A percentile compares a stretch with the other conserved stretches of the same genome.
Evolutionary conservation across 2,797 vertebrate genomes (phyloP).

Genomic region (Melanogrammus aeglefinus): DNA sequence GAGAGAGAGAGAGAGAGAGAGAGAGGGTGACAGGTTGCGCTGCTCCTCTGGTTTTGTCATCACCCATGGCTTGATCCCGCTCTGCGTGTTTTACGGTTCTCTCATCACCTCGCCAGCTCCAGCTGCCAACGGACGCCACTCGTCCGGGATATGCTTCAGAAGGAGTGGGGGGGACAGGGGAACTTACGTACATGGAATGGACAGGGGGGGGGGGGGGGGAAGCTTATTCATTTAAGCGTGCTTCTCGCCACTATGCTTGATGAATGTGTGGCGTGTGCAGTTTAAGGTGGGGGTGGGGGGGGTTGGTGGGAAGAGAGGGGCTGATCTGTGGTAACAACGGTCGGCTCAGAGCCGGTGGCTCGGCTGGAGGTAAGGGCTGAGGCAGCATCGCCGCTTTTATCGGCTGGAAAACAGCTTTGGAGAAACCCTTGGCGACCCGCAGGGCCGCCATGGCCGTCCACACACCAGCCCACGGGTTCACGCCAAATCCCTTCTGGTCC

Average conservation of each 20-base stretch:
- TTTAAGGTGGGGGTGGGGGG: slow-evolving; percentile 2
- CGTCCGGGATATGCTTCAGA: slow-evolving; percentile 34
- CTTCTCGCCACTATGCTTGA: slow-evolving; percentile 5
- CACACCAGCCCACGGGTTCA: slow-evolving; percentile 10
- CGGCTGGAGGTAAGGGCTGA: slow-evolving; percentile 7
- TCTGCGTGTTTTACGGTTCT: slow-evolving; percentile 45
- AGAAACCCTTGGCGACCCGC: not conserved
- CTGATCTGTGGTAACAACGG: not conserved
- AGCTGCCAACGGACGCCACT: slow-evolving; percentile 44
- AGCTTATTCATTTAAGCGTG: slow-evolving; percentile 14
- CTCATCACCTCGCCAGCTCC: slow-evolving; percentile 55
- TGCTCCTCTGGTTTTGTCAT: slow-evolving; percentile 57
- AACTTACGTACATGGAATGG: not conserved
- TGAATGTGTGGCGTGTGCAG: slow-evolving; percentile 23
- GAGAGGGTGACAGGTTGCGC: slow-evolving; percentile 25
- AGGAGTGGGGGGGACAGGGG: slow-evolving; percentile 9
- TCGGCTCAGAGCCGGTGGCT: slow-evolving; percentile 12
- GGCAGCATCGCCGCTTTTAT: slow-evolving; percentile 35
- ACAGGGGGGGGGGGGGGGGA: not conserved
- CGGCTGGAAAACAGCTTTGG: slow-evolving; percentile 49
- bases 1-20: slow-evolving; percentile 10
- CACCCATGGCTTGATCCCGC: slow-evolving; percentile 36
- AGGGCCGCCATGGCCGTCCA: not conserved
- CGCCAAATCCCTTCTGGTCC: slow-evolving; percentile 28
- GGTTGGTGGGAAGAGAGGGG: no score